These are phyloP conservation scores for Haplotaxodon microlepis DNA, from an alignment of 2,113 vertebrate species.

Conservation along the genomic window DNA sequence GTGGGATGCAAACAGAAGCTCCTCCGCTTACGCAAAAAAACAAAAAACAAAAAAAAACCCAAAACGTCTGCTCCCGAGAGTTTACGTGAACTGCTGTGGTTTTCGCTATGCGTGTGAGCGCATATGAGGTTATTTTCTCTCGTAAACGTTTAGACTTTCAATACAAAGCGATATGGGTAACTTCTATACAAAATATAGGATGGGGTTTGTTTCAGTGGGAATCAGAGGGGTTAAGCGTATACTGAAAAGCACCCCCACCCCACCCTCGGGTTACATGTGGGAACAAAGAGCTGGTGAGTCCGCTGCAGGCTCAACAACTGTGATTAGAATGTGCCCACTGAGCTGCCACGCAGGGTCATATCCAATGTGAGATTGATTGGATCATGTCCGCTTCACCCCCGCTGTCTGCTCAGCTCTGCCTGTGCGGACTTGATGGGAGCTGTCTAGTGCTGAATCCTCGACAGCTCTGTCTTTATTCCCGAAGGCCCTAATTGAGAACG, in stretches of 20 bases:
- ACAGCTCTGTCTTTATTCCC: neutral
- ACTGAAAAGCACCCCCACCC: neutral
- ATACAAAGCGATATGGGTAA: neutral
- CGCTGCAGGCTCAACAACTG: neutral
- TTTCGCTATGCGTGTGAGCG: neutral
- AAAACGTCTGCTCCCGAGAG: neutral
- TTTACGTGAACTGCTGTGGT: neutral
- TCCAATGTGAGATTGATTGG: conserved; percentile 31
- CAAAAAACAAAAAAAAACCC: fast-evolving
- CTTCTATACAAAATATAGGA: neutral
- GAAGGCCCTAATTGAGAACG: neutral
- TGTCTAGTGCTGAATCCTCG: conserved; percentile 36
- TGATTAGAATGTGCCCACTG: conserved; percentile 32
- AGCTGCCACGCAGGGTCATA: conserved; percentile 30
- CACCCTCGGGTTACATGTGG: neutral
- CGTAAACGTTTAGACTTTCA: neutral
- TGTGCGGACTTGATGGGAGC: conserved; percentile 14
- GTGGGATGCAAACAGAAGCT: neutral
- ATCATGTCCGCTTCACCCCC: neutral
- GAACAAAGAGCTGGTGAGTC: neutral
- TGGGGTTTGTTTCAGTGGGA: neutral
- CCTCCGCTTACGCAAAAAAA: neutral
- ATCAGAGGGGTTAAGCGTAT: neutral
- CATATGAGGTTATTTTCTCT: neutral
- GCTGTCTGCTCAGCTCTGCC: neutral